Percentiles rank a stretch among this genome's conserved stretches.
These are phyloP conservation scores for Zalophus californianus DNA, from an alignment of 2,797 vertebrate species.

Conservation along the genomic window DNA sequence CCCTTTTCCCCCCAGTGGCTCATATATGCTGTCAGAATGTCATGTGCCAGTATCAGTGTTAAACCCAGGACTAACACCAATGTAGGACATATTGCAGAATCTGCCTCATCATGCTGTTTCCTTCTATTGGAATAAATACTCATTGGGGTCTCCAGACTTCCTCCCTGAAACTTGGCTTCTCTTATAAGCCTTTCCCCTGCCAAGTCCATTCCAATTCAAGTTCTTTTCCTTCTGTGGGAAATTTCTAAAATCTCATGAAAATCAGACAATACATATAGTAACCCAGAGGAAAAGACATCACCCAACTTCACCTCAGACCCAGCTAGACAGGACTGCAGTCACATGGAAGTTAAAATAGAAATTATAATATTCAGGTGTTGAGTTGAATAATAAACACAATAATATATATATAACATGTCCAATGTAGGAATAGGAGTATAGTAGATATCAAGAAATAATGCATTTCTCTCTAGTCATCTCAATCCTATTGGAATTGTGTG, in stretches of 20 bases:
- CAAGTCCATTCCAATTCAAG: slow-evolving; percentile 34
- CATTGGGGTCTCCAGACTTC: background rate
- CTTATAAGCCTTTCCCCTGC: background rate
- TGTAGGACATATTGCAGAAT: background rate
- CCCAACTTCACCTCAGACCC: background rate
- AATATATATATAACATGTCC: background rate
- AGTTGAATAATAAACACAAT: background rate
- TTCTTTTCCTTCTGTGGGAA: slow-evolving; percentile 28
- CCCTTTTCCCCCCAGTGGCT: background rate
- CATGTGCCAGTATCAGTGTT: background rate
- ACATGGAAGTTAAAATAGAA: background rate
- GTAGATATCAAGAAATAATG: background rate
- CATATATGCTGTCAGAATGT: background rate
- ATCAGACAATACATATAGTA: background rate
- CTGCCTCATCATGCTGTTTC: background rate
- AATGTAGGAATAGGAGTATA: background rate
- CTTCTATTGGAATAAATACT: background rate
- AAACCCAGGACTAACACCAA: background rate
- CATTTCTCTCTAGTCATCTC: background rate
- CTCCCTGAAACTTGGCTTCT: background rate
- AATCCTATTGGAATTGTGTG: background rate
- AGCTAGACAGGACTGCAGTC: background rate
- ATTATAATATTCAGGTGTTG: background rate
- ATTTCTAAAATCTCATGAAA: slow-evolving; percentile 53
- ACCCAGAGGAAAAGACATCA: background rate